Evolutionary conservation across 2,797 vertebrate species (phyloP).

Genomic region (Remorina albescens): DNA sequence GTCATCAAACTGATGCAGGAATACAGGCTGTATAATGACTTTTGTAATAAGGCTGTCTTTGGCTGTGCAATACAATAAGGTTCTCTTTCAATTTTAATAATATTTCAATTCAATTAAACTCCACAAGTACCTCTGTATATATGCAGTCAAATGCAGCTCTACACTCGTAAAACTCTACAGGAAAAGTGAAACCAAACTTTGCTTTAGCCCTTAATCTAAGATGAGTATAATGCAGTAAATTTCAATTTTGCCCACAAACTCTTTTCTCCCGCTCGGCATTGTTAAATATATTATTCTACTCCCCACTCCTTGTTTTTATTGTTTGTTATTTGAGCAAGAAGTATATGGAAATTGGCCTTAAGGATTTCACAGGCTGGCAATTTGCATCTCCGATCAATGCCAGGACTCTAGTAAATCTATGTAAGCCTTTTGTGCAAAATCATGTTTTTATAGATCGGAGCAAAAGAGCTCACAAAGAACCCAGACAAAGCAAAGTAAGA

Average conservation of each 20-base stretch:
- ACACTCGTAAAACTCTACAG: constrained; percentile 21
- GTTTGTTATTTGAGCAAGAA: constrained; percentile 60
- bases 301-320: constrained; percentile 43
- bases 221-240: constrained; percentile 32
- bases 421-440: constrained; percentile 73
- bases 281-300: constrained; percentile 58
- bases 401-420: constrained; percentile 67
- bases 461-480: constrained; percentile 57
- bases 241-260: constrained; percentile 33
- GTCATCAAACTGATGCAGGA: constrained; percentile 49
- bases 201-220: constrained; percentile 29
- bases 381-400: constrained; percentile 80
- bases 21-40: constrained; percentile 46
- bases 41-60: constrained; percentile 36
- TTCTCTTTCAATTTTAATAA: constrained; percentile 37
- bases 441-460: constrained; percentile 80
- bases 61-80: constrained; percentile 41
- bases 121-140: constrained; percentile 16
- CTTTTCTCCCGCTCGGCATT: constrained; percentile 22
- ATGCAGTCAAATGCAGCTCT: constrained; percentile 24
- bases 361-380: constrained; percentile 74
- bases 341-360: constrained; percentile 69
- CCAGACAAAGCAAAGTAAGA: constrained; percentile 57
- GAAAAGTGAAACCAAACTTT: constrained; percentile 13
- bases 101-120: constrained; percentile 18